Percentiles rank a stretch among this genome's conserved stretches.
Conservation (phyloP, 2,888 invertebrate species). For the Ormia ochracea region DNA sequence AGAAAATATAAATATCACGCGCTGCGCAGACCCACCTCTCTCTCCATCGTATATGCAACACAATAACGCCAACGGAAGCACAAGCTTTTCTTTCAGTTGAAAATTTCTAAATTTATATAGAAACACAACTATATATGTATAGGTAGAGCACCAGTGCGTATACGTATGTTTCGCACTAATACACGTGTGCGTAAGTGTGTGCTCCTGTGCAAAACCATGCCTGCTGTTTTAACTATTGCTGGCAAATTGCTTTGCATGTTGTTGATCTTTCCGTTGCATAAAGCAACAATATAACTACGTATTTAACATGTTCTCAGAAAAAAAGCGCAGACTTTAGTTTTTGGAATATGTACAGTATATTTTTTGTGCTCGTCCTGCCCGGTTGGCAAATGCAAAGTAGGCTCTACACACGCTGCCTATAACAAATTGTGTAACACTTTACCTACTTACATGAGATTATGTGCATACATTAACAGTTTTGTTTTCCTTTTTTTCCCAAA, state of each 20-base stretch:
- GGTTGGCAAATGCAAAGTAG: neutral
- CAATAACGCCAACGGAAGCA: too few relatives aligned
- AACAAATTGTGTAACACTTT: constrained; percentile 7
- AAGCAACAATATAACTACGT: constrained; percentile 69
- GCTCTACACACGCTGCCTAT: neutral
- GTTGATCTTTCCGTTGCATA: constrained; percentile 58
- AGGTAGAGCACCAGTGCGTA: neutral
- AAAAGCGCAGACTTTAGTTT: constrained; percentile 22
- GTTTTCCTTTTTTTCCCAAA: constrained; percentile 23
- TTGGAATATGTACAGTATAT: constrained; percentile 2
- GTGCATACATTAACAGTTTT: constrained; percentile 56
- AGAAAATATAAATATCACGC: too few relatives aligned
- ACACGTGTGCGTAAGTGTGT: neutral
- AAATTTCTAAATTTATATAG: too few relatives aligned
- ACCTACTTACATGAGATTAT: constrained; percentile 35
- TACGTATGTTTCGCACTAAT: neutral
- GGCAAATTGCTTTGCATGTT: constrained; percentile 61
- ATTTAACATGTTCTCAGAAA: constrained; percentile 64
- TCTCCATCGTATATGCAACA: too few relatives aligned
- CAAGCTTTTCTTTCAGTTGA: too few relatives aligned
- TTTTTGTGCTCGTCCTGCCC: neutral
- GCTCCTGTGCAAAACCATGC: neutral
- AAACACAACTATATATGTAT: neutral
- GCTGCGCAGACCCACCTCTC: too few relatives aligned
- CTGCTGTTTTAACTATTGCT: constrained; percentile 52